phyloP scores from a whole-genome alignment of 2,888 invertebrate species.

The Hemithea aestivaria region DNA sequence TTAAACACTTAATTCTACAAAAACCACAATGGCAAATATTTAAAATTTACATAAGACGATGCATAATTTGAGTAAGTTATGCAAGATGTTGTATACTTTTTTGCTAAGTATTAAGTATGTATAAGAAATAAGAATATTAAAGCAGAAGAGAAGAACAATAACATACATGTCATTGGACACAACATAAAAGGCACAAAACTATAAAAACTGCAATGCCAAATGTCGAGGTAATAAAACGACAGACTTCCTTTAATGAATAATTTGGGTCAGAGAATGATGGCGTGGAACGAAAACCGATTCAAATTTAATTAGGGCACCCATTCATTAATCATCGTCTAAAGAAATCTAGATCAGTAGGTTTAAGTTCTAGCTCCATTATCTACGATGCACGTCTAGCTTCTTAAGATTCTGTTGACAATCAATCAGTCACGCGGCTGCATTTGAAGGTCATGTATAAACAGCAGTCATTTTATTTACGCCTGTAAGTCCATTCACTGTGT shows the following conservation, averaged over 20 bases:
- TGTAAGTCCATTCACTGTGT: slow-evolving; percentile 17
- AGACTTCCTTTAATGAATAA: slow-evolving; percentile 18
- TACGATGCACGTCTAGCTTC: background rate
- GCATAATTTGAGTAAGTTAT: background rate
- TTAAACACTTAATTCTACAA: too few species aligned
- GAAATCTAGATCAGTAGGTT: background rate
- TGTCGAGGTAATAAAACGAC: slow-evolving; percentile 14
- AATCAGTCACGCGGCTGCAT: slow-evolving; percentile 13
- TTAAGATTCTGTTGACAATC: background rate
- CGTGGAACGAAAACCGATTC: slow-evolving; percentile 7
- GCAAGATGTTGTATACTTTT: too few species aligned
- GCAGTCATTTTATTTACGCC: slow-evolving; percentile 9
- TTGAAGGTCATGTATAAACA: slow-evolving; percentile 13
- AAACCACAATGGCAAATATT: too few species aligned
- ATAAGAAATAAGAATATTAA: too few species aligned
- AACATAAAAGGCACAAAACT: slow-evolving; percentile 5
- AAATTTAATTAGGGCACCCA: background rate
- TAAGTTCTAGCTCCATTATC: too few species aligned
- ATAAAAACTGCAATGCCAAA: slow-evolving; percentile 19
- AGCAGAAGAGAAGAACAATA: too few species aligned
- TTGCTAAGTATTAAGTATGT: too few species aligned
- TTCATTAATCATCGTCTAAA: slow-evolving; percentile 5
- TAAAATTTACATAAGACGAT: background rate
- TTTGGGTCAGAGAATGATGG: slow-evolving; percentile 12
- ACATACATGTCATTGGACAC: slow-evolving; percentile 4